A percentile compares a stretch with the other conserved stretches of the same genome.
Conservation (phyloP, 2,113 vertebrate genomes). For the Chaenocephalus aceratus region DNA sequence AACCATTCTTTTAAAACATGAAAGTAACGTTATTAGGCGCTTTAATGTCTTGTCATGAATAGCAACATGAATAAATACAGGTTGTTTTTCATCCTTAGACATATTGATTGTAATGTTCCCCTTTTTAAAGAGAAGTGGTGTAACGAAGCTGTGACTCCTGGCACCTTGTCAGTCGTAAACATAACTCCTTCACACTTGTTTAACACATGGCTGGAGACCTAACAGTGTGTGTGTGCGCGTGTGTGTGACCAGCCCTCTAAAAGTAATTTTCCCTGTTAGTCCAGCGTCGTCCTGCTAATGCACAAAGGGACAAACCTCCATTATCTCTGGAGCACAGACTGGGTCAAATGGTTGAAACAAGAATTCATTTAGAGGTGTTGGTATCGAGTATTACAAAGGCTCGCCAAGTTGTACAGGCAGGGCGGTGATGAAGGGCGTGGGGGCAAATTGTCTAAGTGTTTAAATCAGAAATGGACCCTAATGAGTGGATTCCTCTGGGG, state of each 20-base stretch:
- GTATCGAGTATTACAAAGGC: constrained; percentile 34
- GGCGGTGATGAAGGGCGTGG: constrained; percentile 4
- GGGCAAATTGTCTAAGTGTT: constrained; percentile 38
- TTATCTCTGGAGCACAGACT: constrained; percentile 61
- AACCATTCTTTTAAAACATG: neutral
- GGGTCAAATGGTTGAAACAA: constrained; percentile 58
- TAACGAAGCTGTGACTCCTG: constrained; percentile 1
- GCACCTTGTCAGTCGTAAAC: neutral
- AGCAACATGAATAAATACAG: neutral
- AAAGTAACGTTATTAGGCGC: neutral
- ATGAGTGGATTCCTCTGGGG: constrained; percentile 67
- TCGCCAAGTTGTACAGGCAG: constrained; percentile 37
- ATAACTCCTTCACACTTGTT: neutral
- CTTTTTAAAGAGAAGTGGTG: neutral
- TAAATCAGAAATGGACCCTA: constrained; percentile 59
- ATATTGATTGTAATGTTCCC: neutral
- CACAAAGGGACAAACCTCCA: constrained; percentile 53
- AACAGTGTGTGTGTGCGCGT: neutral
- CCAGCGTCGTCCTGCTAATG: constrained; percentile 17
- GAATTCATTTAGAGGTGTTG: constrained; percentile 65
- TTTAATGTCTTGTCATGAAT: neutral
- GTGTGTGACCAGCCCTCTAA: neutral
- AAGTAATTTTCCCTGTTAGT: constrained; percentile 23
- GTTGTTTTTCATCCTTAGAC: neutral
- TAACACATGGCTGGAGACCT: constrained; percentile 9